Evolutionary conservation across 2,888 invertebrate species (phyloP).

Genomic region (Lithophane leautieri): DNA sequence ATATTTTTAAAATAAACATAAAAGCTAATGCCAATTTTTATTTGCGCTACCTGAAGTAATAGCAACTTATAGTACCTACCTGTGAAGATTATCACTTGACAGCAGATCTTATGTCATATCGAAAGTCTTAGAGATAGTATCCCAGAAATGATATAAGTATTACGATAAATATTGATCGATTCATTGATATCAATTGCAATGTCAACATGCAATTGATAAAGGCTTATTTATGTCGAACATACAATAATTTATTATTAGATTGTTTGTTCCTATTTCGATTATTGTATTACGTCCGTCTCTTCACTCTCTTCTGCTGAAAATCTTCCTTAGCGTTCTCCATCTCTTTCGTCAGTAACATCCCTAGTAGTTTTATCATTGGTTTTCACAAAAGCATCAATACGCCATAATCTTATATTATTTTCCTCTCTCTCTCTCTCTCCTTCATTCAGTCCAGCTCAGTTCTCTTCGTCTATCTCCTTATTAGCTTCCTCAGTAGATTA

Average conservation of each 20-base stretch:
- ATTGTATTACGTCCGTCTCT: neutral
- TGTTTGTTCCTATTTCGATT: slow-evolving; percentile 10
- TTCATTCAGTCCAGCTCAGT: neutral
- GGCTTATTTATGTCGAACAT: slow-evolving; percentile 3
- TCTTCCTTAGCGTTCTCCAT: neutral
- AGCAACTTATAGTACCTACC: slow-evolving; percentile 18
- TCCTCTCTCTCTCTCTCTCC: neutral
- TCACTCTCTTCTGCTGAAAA: neutral
- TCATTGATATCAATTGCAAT: slow-evolving; percentile 50
- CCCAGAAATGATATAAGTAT: slow-evolving; percentile 35
- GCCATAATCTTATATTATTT: neutral
- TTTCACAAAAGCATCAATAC: neutral
- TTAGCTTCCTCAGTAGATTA: neutral
- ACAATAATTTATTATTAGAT: slow-evolving; percentile 18
- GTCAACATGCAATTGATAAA: slow-evolving; percentile 49
- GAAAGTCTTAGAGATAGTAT: slow-evolving; percentile 46
- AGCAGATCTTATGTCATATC: slow-evolving; percentile 44
- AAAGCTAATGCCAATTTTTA: neutral
- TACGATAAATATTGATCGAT: slow-evolving; percentile 50
- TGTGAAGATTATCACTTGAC: slow-evolving; percentile 24
- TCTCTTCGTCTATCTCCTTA: neutral
- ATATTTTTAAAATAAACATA: neutral
- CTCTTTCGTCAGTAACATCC: neutral
- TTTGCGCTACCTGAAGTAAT: slow-evolving; percentile 2
- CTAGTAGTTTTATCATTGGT: neutral